Percentiles rank a stretch among this genome's conserved stretches.
Conservation (phyloP, 2,888 invertebrate species). For the Athetis lepigone region DNA sequence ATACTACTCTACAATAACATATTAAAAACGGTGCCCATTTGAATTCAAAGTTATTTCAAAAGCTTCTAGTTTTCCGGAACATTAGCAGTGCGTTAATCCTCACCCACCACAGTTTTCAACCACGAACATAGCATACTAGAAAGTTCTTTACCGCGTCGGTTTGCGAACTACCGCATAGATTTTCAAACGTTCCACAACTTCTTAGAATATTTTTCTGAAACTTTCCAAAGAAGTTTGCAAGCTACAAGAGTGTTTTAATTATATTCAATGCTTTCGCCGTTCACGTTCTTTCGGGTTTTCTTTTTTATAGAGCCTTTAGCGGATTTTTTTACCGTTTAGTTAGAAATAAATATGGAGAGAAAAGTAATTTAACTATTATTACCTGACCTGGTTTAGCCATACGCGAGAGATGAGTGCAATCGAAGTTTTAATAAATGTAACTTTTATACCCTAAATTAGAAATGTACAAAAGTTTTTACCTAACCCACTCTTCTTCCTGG, state of each 20-base stretch:
- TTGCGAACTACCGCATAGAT: constrained; percentile 39
- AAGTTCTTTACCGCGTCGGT: constrained; percentile 33
- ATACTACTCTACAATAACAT: no score
- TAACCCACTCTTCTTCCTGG: no score
- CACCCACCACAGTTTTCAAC: constrained; percentile 2
- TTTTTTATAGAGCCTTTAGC: constrained; percentile 11
- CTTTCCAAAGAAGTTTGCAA: constrained; percentile 38
- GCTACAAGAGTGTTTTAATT: constrained; percentile 48
- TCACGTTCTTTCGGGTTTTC: constrained; percentile 24
- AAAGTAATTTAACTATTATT: not conserved
- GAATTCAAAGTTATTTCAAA: not conserved
- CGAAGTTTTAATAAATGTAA: no score
- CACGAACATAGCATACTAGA: constrained; percentile 19
- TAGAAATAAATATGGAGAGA: not conserved
- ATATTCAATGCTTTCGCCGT: constrained; percentile 31
- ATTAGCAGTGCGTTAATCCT: constrained; percentile 16
- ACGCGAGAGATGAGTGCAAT: no score
- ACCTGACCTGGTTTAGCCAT: not conserved
- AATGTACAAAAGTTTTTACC: no score
- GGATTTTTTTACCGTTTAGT: constrained; percentile 4
- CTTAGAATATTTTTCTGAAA: constrained; percentile 45
- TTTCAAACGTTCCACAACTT: constrained; percentile 47
- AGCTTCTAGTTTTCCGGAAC: constrained; percentile 20
- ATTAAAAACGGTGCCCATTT: not conserved
- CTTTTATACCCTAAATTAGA: no score